These are phyloP conservation scores for Trachelus stipa DNA, from an alignment of 2,888 invertebrate genomes.

Conservation along the genomic window DNA sequence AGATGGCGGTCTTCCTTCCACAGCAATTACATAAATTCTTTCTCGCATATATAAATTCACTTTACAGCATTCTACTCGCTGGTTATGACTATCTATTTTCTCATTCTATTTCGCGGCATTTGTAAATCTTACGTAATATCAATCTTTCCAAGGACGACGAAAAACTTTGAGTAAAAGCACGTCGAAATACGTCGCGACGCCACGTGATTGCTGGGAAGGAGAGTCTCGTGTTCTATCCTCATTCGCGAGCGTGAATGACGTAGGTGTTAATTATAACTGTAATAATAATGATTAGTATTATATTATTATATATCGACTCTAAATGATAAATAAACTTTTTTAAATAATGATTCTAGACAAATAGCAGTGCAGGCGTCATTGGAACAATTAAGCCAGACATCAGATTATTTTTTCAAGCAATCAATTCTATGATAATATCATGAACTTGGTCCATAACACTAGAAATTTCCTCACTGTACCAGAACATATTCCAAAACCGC, in stretches of 20 bases:
- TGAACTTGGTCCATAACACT: too few relatives aligned
- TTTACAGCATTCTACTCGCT: neutral
- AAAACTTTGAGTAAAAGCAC: neutral
- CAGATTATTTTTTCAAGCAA: too few relatives aligned
- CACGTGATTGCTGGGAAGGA: neutral
- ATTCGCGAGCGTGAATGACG: neutral
- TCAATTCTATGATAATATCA: too few relatives aligned
- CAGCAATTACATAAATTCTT: neutral
- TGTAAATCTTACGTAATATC: neutral
- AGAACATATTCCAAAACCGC: too few relatives aligned
- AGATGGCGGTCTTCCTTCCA: neutral
- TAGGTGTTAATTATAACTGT: conserved; percentile 40
- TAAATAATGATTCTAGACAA: conserved; percentile 22
- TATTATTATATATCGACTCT: conserved; percentile 39
- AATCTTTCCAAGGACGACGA: neutral
- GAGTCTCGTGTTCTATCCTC: neutral
- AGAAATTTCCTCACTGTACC: too few relatives aligned
- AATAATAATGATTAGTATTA: conserved; percentile 48
- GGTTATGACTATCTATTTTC: neutral
- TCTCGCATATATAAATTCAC: neutral
- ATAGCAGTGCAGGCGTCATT: neutral
- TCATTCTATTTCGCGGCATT: neutral
- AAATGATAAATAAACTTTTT: conserved; percentile 42
- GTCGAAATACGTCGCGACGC: neutral
- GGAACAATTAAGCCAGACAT: too few relatives aligned